Evolutionary conservation across 2,888 invertebrate genomes (phyloP).

Genomic region (Venustoraphidia nigricollis): DNA sequence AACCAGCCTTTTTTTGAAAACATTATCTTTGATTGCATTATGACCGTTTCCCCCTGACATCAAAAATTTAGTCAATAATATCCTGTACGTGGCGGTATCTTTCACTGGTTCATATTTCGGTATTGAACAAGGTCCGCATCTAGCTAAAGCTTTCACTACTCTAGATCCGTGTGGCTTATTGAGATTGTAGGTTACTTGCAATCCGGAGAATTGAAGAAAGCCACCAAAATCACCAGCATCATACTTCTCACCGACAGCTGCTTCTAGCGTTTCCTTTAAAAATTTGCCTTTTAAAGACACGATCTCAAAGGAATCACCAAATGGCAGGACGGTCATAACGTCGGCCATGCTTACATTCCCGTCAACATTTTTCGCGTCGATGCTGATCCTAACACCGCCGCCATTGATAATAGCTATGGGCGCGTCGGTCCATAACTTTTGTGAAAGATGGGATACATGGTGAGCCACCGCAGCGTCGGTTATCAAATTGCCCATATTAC

Average conservation of each 20-base stretch:
- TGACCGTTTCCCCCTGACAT: conserved; percentile 63
- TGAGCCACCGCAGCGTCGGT: conserved; percentile 59
- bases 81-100: conserved; percentile 36
- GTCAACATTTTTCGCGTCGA: conserved; percentile 32
- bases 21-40: conserved; percentile 25
- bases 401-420: conserved; percentile 61
- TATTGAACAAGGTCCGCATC: conserved; percentile 52
- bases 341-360: conserved; percentile 56
- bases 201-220: conserved; percentile 72
- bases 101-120: conserved; percentile 41
- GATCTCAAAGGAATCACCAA: conserved; percentile 49
- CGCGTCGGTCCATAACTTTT: conserved; percentile 57
- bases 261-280: conserved; percentile 50
- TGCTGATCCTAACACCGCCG: conserved; percentile 60
- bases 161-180: conserved; percentile 40
- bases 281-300: conserved; percentile 48
- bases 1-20: too few relatives aligned
- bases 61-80: conserved; percentile 50
- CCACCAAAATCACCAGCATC: conserved; percentile 34
- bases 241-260: conserved; percentile 34
- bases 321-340: conserved; percentile 59
- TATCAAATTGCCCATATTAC: conserved; percentile 72
- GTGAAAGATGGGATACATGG: conserved; percentile 30
- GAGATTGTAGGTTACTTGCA: conserved; percentile 54
- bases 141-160: conserved; percentile 43